Base-by-base conservation (phyloP, 2,888 invertebrate species). In the Cerastoderma edule region DNA sequence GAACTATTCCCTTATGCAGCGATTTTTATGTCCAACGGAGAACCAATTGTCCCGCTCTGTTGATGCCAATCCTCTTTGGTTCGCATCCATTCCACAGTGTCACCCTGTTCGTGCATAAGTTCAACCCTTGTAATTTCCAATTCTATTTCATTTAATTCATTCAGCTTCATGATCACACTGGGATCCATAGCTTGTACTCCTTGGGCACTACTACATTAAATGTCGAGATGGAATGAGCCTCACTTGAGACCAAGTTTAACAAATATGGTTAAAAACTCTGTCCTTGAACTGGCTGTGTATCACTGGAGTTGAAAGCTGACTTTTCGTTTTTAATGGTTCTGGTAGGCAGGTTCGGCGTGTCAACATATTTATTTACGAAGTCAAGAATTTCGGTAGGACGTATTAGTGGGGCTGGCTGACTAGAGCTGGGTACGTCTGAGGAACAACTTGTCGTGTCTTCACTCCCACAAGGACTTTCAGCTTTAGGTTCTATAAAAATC, bases 121-220 rank as follows among this genome's bases (percentile, higher is more conserved):
- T 78, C 78, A 56, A 78, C 78, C 48, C 78, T 74, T 16, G 74
- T 74, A 22, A 78, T 78, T 74, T 78, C 78, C 33, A 78, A 67
- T 44, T 78, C 78, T 70, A 74, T 74, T 65, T 78, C 78, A 70
- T 67, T 71, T 16, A 78, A 71, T 16, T 70, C 70, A 63, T 74
- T 74, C 2, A 78, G 39, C 57, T 73, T 74, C 22, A 73, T 57
- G 67, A 48, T 74, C 32, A 78, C 63, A 32, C 32, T 16, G 10
- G 60, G 60, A 53, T 53, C 53, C 24, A 53, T 48, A 63, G 39
- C 27, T 19, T 35, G 28, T 1, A 35, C 63, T 16, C 33, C 19
- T 2, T 16, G 1, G 13, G 1, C 22, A 19, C 32, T 16, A 6
- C 28, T 28, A 13, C 16, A 8, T n/a, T 30, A 19, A 39, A 13